A percentile compares a stretch with the other conserved stretches of the same genome.
These are phyloP conservation scores for Psammodynastes pulverulentus DNA, from an alignment of 2,113 vertebrate genomes.

Conservation along the genomic window DNA sequence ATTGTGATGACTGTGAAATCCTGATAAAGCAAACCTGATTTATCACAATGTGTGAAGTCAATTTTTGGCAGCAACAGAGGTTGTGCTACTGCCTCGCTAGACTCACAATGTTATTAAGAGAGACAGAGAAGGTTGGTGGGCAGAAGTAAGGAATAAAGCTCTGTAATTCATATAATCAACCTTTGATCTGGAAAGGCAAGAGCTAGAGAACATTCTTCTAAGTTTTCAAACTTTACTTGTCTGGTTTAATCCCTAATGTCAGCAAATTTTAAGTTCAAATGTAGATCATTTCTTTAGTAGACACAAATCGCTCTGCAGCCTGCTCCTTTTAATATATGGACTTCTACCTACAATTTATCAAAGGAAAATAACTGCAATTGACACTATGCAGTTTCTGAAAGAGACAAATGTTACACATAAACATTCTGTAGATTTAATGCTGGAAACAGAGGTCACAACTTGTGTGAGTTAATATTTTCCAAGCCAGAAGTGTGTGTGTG, in stretches of 20 bases:
- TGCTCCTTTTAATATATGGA: constrained; percentile 52
- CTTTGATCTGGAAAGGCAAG: constrained; percentile 35
- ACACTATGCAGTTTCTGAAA: constrained; percentile 53
- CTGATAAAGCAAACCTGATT: neutral
- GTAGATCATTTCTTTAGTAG: constrained; percentile 61
- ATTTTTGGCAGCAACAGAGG: neutral
- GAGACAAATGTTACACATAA: constrained; percentile 34
- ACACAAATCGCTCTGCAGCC: constrained; percentile 54
- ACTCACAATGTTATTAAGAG: neutral
- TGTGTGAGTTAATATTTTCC: constrained; percentile 57
- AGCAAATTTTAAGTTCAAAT: constrained; percentile 64
- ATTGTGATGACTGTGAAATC: neutral
- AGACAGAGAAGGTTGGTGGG: neutral
- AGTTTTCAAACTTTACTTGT: constrained; percentile 47
- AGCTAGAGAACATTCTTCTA: constrained; percentile 32
- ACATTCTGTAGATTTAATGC: constrained; percentile 48
- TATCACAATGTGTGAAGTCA: neutral
- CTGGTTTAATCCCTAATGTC: constrained; percentile 54
- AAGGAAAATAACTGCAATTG: constrained; percentile 50
- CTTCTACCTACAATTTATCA: constrained; percentile 54
- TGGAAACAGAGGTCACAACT: constrained; percentile 57
- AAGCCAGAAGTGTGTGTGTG: constrained; percentile 22
- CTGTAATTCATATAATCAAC: neutral
- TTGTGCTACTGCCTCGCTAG: neutral
- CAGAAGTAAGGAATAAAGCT: neutral